Evolutionary conservation across 2,113 vertebrate species (phyloP).

Genomic region (Ailurus styani): DNA sequence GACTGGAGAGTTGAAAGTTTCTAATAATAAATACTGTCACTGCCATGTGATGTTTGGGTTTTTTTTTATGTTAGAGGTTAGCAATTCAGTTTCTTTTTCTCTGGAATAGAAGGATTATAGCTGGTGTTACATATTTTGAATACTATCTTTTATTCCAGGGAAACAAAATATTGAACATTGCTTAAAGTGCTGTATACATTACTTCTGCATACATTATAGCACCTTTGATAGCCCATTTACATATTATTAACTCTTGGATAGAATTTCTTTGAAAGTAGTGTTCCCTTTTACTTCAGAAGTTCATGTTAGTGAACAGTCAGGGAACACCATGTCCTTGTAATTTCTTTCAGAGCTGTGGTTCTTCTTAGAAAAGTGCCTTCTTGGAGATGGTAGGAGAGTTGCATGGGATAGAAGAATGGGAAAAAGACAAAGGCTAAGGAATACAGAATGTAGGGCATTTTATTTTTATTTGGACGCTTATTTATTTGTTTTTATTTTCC

Average conservation of each 20-base stretch:
- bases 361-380: background rate
- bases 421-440: background rate
- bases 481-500: background rate
- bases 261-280: slow-evolving; percentile 21
- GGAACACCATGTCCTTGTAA: slow-evolving; percentile 29
- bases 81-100: slow-evolving; percentile 45
- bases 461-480: background rate
- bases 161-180: slow-evolving; percentile 26
- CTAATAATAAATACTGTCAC: slow-evolving; percentile 51
- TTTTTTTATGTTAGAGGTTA: background rate
- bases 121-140: slow-evolving; percentile 54
- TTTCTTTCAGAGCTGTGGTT: background rate
- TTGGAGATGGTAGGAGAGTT: background rate
- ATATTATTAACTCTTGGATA: slow-evolving; percentile 49
- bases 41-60: background rate
- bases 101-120: slow-evolving; percentile 11
- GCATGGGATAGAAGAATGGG: background rate
- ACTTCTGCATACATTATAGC: slow-evolving; percentile 27
- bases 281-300: slow-evolving; percentile 13
- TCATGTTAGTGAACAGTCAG: background rate
- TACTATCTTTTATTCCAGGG: slow-evolving; percentile 41
- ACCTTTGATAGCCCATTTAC: slow-evolving; percentile 38
- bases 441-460: background rate
- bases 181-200: slow-evolving; percentile 34
- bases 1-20: slow-evolving; percentile 35